phyloP scores from a whole-genome alignment of 2,888 invertebrate species.

The Eurois occulta region DNA sequence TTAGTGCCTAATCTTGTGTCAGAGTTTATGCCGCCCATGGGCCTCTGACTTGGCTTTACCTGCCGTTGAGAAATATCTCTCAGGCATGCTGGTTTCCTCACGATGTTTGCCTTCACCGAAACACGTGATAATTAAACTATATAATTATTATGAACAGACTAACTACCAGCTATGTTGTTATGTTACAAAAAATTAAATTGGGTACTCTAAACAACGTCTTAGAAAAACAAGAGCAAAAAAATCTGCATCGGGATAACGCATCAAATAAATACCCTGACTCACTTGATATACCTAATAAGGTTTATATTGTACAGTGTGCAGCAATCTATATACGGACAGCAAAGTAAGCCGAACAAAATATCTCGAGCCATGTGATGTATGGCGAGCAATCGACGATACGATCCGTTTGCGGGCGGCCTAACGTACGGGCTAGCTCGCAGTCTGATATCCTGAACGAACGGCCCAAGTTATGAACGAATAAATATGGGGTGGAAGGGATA shows the following conservation, averaged over 20 bases:
- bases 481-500: background rate
- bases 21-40: too few relatives aligned
- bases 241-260: background rate
- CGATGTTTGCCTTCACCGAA: too few relatives aligned
- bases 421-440: constrained; percentile 52
- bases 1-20: too few relatives aligned
- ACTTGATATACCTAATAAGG: background rate
- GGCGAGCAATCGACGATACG: constrained; percentile 65
- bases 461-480: constrained; percentile 22
- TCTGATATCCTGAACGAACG: constrained; percentile 47
- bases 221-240: background rate
- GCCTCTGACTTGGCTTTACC: too few relatives aligned
- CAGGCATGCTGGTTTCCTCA: too few relatives aligned
- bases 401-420: constrained; percentile 60
- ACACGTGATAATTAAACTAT: too few relatives aligned
- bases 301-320: background rate
- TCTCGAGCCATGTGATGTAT: constrained; percentile 64
- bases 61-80: too few relatives aligned
- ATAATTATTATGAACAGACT: too few relatives aligned
- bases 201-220: background rate
- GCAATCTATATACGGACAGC: constrained; percentile 25
- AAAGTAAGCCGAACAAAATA: constrained; percentile 51
- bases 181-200: background rate
- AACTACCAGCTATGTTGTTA: background rate
- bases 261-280: constrained; percentile 21